Evolutionary conservation across 1,140 invertebrate genomes (phyloP).

Genomic region (Tetraneura akinire): DNA sequence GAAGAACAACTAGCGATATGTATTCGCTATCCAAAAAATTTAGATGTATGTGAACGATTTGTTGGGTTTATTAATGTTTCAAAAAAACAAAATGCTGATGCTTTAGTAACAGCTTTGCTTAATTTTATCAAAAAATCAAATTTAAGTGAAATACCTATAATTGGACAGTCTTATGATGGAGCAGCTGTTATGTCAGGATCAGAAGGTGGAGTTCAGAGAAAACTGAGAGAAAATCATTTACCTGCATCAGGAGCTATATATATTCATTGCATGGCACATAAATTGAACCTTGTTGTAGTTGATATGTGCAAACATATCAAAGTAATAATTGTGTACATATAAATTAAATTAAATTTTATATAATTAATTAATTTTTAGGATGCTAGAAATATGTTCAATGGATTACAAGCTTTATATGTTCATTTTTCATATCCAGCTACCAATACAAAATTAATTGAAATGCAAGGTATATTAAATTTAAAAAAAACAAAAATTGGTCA

Average conservation of each 20-base stretch:
- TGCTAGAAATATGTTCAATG: background rate
- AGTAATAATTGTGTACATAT: background rate
- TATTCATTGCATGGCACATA: background rate
- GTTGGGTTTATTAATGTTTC: background rate
- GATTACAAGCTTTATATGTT: constrained; percentile 7
- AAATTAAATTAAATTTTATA: background rate
- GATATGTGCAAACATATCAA: background rate
- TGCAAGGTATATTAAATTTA: background rate
- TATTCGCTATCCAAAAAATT: background rate
- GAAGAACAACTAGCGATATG: background rate
- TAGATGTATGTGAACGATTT: background rate
- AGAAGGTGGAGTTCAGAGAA: background rate
- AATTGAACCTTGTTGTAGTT: background rate
- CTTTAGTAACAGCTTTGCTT: background rate
- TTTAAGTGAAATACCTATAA: background rate
- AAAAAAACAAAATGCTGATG: constrained; percentile 2
- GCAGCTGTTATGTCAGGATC: background rate
- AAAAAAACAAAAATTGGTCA: background rate
- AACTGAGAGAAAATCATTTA: background rate
- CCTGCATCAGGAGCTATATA: background rate
- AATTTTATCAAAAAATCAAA: background rate
- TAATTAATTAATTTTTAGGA: background rate
- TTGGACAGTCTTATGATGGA: background rate
- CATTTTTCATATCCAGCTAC: background rate
- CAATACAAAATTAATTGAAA: background rate